These are phyloP conservation scores for Petaurus breviceps DNA, from an alignment of 2,113 vertebrate species.

Conservation along the genomic window DNA sequence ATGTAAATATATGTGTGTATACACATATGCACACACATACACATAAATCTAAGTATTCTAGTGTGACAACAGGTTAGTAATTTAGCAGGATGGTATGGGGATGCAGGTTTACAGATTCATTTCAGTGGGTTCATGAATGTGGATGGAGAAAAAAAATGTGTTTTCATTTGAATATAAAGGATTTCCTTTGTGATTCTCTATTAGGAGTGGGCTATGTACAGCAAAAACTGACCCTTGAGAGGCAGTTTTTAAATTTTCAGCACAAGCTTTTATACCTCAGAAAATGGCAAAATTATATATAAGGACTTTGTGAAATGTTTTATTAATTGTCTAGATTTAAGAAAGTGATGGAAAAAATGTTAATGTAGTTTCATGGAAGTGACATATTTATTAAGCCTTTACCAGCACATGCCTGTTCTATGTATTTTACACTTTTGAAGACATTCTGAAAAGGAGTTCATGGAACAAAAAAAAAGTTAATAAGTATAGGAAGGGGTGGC, in stretches of 20 bases:
- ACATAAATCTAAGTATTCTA: constrained; percentile 17
- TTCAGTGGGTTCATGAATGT: neutral
- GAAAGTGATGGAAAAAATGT: neutral
- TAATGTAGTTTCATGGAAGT: neutral
- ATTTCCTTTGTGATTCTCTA: neutral
- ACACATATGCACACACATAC: neutral
- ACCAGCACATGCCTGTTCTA: neutral
- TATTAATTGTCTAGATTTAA: neutral
- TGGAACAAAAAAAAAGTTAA: neutral
- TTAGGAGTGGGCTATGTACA: neutral
- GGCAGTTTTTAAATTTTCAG: neutral
- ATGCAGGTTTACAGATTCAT: neutral
- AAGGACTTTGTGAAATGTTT: neutral
- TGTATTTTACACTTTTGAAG: neutral
- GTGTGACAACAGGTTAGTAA: neutral
- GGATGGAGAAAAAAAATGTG: no score
- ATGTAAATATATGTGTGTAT: neutral
- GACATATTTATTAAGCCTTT: neutral
- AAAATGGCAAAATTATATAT: neutral
- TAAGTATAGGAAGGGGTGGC: neutral
- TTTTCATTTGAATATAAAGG: neutral
- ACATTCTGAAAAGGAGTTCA: neutral
- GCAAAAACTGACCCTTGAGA: neutral
- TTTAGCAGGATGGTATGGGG: neutral
- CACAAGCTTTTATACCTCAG: neutral